Evolutionary conservation across 2,888 invertebrate species (phyloP).

Genomic region (Platynereis dumerilii): DNA sequence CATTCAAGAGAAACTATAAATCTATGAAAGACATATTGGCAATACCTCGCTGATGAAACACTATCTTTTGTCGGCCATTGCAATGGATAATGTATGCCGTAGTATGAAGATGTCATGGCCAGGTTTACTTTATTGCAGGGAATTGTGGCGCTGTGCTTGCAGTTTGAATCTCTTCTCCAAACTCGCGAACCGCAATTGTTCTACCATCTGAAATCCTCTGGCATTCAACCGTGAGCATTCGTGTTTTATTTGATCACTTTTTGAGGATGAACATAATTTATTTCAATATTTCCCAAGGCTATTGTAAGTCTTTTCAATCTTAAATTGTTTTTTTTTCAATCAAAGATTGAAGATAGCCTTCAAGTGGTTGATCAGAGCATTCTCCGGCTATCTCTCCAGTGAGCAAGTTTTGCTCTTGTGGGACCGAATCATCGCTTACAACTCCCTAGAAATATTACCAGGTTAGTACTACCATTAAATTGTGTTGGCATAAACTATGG

Average conservation of each 20-base stretch:
- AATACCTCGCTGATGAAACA: no score
- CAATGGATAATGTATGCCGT: no score
- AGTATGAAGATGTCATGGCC: no score
- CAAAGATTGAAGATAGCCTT: slow-evolving; percentile 88
- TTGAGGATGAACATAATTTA: neutral
- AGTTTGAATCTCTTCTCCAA: slow-evolving; percentile 88
- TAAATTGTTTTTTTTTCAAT: no score
- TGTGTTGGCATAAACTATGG: no score
- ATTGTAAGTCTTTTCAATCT: no score
- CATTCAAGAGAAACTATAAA: no score
- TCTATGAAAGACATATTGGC: no score
- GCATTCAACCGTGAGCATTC: slow-evolving; percentile 87
- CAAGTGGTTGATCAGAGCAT: slow-evolving; percentile 96
- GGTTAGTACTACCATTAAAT: no score
- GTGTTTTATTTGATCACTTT: no score
- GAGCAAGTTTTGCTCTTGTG: slow-evolving; percentile 90
- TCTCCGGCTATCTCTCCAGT: slow-evolving; percentile 91
- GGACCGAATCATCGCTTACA: slow-evolving; percentile 91
- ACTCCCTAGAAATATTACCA: slow-evolving; percentile 87
- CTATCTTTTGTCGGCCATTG: no score
- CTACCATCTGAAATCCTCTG: slow-evolving; percentile 86
- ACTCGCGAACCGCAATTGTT: slow-evolving; percentile 89
- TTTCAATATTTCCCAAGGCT: neutral
- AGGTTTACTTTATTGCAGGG: slow-evolving; percentile 71
- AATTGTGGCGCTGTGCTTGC: slow-evolving; percentile 84